Percentiles rank a stretch among this genome's conserved stretches.
These are phyloP conservation scores for Drosophila pseudoobscura DNA, from an alignment of 1,140 invertebrate genomes.

Conservation along the genomic window DNA sequence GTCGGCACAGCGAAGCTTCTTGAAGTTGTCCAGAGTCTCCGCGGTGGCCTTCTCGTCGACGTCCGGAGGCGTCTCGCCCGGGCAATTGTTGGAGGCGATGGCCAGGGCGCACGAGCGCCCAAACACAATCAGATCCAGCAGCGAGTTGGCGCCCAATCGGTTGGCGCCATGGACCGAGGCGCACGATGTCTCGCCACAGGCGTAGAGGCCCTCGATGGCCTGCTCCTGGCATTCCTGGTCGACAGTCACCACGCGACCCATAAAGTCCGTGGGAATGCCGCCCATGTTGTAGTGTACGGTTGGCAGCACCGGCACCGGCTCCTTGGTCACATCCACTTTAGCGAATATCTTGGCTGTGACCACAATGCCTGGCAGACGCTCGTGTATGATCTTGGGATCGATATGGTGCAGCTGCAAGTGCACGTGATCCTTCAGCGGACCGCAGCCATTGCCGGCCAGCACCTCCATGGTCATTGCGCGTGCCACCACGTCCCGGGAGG, in stretches of 20 bases:
- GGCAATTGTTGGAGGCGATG: slow-evolving; percentile 90
- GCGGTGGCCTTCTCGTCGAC: slow-evolving; percentile 93
- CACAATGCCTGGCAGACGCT: slow-evolving; percentile 90
- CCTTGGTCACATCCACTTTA: slow-evolving; percentile 97
- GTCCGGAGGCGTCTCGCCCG: slow-evolving; percentile 89
- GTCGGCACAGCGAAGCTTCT: slow-evolving; percentile 90
- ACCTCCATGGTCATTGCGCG: slow-evolving; percentile 99
- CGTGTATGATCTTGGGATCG: slow-evolving; percentile 93
- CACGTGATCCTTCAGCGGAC: slow-evolving; percentile 98
- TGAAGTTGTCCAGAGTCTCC: slow-evolving; percentile 95
- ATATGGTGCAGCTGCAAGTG: slow-evolving; percentile 97
- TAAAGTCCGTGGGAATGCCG: slow-evolving; percentile 97
- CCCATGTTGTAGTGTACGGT: slow-evolving; percentile 99
- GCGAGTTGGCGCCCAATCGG: slow-evolving; percentile 97
- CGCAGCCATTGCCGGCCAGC: slow-evolving; percentile 95
- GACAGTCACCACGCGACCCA: slow-evolving; percentile 90
- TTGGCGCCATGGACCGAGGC: slow-evolving; percentile 99
- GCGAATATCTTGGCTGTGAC: slow-evolving; percentile 99
- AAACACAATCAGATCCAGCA: slow-evolving; percentile 98
- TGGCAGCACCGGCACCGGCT: slow-evolving; percentile 98
- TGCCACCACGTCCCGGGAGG: slow-evolving; percentile 98
- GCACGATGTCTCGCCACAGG: slow-evolving; percentile 89
- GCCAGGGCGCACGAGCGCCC: slow-evolving; percentile 96
- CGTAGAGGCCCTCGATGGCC: slow-evolving; percentile 89
- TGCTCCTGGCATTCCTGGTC: slow-evolving; percentile 86